phyloP scores from a whole-genome alignment of 2,113 vertebrate species.

The Dromiciops gliroides region DNA sequence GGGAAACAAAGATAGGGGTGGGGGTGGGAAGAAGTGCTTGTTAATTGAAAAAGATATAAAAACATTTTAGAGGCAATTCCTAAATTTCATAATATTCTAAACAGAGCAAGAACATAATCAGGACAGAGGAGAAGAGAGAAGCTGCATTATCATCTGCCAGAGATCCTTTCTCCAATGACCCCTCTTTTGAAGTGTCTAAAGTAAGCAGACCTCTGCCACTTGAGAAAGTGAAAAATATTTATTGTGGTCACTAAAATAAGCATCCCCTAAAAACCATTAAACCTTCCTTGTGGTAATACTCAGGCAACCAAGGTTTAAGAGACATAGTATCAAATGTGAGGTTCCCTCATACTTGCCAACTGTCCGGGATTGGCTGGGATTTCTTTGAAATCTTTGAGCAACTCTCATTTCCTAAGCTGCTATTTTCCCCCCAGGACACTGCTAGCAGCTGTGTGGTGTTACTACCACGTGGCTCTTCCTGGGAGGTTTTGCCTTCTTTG shows the following conservation, averaged over 20 bases:
- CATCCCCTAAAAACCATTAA: not conserved
- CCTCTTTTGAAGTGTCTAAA: not conserved
- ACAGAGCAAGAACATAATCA: not conserved
- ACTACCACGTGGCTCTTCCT: not conserved
- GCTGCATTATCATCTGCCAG: not conserved
- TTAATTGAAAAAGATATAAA: not conserved
- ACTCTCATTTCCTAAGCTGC: not conserved
- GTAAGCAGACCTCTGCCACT: not conserved
- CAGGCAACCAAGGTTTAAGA: not conserved
- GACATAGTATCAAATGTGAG: not conserved
- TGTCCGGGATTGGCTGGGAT: not conserved
- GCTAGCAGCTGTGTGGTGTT: not conserved
- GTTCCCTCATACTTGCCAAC: not conserved
- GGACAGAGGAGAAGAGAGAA: not conserved
- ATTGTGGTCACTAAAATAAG: not conserved
- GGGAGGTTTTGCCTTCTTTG: not conserved
- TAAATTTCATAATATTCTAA: not conserved
- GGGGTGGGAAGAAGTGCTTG: not conserved
- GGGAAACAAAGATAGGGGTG: rapidly evolving
- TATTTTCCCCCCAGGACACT: not conserved
- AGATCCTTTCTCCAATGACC: not conserved
- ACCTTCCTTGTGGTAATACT: not conserved
- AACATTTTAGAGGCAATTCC: not conserved
- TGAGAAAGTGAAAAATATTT: constrained; percentile 1
- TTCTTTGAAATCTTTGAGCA: not conserved